These are phyloP conservation scores for Teinopalpus imperialis DNA, from an alignment of 2,888 invertebrate species.

Conservation along the genomic window DNA sequence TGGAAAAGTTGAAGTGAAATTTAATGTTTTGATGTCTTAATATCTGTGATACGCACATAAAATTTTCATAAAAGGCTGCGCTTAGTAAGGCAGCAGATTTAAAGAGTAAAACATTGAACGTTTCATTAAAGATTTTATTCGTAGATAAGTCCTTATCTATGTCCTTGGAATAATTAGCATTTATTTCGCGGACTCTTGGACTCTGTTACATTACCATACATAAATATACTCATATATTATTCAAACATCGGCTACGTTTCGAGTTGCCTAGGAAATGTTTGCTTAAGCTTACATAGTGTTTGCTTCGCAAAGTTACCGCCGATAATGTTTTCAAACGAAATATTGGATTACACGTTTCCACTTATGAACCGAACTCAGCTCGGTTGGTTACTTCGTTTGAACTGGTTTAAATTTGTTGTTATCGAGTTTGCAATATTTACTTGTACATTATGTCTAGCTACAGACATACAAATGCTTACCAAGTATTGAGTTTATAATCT, in stretches of 20 bases:
- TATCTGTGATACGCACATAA: constrained; percentile 6
- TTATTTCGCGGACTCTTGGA: constrained; percentile 11
- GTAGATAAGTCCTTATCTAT: constrained; percentile 1
- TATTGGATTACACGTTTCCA: constrained; percentile 61
- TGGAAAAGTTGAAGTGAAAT: constrained; percentile 23
- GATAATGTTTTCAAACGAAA: constrained; percentile 56
- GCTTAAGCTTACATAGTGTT: constrained; percentile 59
- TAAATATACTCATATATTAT: constrained; percentile 20
- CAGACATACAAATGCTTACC: too few species aligned
- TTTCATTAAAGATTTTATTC: not conserved
- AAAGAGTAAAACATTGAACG: not conserved
- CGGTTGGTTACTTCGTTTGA: constrained; percentile 49
- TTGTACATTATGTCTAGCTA: too few species aligned
- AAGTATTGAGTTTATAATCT: too few species aligned
- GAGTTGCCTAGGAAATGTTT: constrained; percentile 37
- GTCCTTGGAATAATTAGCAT: constrained; percentile 9
- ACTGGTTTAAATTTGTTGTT: constrained; percentile 16
- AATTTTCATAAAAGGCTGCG: not conserved
- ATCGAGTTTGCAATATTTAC: constrained; percentile 10
- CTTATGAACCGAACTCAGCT: constrained; percentile 46
- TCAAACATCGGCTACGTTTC: constrained; percentile 20
- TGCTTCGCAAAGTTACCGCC: constrained; percentile 48
- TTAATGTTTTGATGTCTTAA: constrained; percentile 17
- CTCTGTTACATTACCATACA: constrained; percentile 15
- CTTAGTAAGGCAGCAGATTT: not conserved